These are phyloP conservation scores for Sebastiscus tertius DNA, from an alignment of 2,797 vertebrate genomes.

Conservation along the genomic window DNA sequence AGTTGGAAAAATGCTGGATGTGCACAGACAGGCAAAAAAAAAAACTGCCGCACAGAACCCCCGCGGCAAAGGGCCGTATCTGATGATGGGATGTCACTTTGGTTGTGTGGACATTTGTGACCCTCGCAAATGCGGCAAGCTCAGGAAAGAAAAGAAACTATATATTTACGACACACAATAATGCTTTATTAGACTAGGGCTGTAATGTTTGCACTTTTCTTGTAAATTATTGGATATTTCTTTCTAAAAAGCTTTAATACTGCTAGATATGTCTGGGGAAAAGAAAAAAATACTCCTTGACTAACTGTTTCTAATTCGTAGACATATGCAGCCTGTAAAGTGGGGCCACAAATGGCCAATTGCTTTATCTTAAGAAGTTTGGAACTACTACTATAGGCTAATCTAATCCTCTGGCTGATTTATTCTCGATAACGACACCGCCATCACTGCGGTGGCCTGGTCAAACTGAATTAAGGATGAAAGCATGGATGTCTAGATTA, in stretches of 20 bases:
- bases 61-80: too few relatives aligned
- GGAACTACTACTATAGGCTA: neutral
- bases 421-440: neutral
- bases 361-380: neutral
- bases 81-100: too few relatives aligned
- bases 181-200: neutral
- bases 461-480: neutral
- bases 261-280: neutral
- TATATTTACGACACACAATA: neutral
- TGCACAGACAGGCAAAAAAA: too few relatives aligned
- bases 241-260: neutral
- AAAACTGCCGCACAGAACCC: too few relatives aligned
- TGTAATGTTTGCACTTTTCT: neutral
- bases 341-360: neutral
- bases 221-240: too few relatives aligned
- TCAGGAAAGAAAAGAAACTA: neutral
- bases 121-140: too few relatives aligned
- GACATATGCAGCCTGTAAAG: neutral
- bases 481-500: neutral
- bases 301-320: neutral
- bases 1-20: too few relatives aligned
- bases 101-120: too few relatives aligned
- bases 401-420: neutral
- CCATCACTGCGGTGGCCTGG: neutral
- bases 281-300: too few relatives aligned